Conservation (phyloP, 2,888 invertebrate genomes). For the Frankliniella intonsa region DNA sequence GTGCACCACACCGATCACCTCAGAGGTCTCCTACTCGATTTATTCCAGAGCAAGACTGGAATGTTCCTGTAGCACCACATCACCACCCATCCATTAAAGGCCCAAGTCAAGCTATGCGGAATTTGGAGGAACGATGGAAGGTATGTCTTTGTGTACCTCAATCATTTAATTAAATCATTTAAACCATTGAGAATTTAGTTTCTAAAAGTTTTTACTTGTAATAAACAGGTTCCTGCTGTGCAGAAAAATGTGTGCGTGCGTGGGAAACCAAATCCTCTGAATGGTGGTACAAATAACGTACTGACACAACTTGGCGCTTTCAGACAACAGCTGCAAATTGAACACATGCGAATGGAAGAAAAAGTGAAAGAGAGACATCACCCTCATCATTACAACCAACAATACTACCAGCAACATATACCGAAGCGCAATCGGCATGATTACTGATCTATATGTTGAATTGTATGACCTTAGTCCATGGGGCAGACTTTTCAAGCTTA, state of each 20-base stretch:
- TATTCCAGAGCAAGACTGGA: background rate
- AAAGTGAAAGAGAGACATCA: slow-evolving; percentile 20
- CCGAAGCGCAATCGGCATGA: background rate
- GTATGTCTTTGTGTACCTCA: slow-evolving; percentile 13
- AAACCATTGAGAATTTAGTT: too few relatives aligned
- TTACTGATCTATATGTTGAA: background rate
- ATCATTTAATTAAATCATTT: too few relatives aligned
- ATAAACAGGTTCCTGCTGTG: slow-evolving; percentile 35
- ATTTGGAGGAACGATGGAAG: slow-evolving; percentile 35
- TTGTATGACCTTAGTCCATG: background rate
- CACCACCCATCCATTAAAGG: background rate
- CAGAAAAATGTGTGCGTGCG: slow-evolving; percentile 31
- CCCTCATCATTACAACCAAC: background rate
- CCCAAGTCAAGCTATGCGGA: slow-evolving; percentile 32
- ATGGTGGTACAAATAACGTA: slow-evolving; percentile 33
- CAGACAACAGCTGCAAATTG: slow-evolving; percentile 38
- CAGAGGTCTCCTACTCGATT: background rate
- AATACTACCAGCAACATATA: background rate
- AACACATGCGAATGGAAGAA: slow-evolving; percentile 38
- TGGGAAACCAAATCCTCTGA: background rate
- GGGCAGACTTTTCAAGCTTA: background rate
- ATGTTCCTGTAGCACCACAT: too few relatives aligned
- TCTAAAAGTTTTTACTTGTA: too few relatives aligned
- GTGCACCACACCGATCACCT: background rate
- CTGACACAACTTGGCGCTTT: slow-evolving; percentile 40